phyloP scores from a whole-genome alignment of 2,113 vertebrate species.

The Sardina pilchardus region DNA sequence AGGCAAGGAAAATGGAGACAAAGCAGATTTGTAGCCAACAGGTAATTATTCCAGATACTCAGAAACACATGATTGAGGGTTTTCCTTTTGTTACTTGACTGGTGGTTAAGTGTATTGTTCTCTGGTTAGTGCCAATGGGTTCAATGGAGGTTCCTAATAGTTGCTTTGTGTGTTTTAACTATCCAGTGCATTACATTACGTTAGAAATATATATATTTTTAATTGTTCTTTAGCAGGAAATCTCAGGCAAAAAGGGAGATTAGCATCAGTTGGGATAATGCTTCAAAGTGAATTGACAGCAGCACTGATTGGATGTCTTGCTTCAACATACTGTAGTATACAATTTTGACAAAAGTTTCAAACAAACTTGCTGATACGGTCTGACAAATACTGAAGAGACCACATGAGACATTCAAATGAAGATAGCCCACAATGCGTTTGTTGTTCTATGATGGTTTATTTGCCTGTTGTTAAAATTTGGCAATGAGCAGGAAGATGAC shows the following conservation, averaged over 20 bases:
- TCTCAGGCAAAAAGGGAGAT: not conserved
- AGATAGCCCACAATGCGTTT: not conserved
- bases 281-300: not conserved
- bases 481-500: not conserved
- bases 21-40: conserved; percentile 3
- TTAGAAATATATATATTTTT: too few relatives aligned
- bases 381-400: not conserved
- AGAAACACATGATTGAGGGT: not conserved
- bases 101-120: not conserved
- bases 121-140: not conserved
- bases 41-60: not conserved
- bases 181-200: too few relatives aligned
- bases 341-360: not conserved
- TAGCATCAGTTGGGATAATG: not conserved
- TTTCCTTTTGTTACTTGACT: not conserved
- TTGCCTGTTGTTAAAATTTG: not conserved
- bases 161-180: not conserved
- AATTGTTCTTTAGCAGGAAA: too few relatives aligned
- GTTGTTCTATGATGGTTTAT: not conserved
- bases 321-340: not conserved
- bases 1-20: not conserved
- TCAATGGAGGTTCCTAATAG: not conserved
- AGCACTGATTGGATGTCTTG: not conserved
- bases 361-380: not conserved
- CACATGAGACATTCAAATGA: not conserved